Conservation (phyloP, 1,140 invertebrate species). For the Liolophura sinensis region DNA sequence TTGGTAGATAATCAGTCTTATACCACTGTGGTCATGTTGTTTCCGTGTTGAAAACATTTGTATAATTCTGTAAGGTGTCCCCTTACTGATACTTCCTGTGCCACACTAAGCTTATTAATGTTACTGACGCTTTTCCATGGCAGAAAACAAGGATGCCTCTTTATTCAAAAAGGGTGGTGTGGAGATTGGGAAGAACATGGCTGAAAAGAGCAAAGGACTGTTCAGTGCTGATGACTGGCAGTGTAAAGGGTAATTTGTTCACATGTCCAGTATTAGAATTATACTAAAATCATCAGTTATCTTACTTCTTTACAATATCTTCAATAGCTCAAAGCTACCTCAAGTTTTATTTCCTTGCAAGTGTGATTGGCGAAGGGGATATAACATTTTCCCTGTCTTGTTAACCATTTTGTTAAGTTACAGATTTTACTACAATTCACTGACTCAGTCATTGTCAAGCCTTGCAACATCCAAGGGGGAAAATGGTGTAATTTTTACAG, state of each 20-base stretch:
- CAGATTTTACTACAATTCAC: too few relatives aligned
- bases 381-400: too few relatives aligned
- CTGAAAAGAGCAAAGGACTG: constrained; percentile 97
- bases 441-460: too few relatives aligned
- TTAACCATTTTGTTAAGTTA: too few relatives aligned
- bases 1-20: too few relatives aligned
- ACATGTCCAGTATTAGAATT: background rate
- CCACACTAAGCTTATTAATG: background rate
- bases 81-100: background rate
- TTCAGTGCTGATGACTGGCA: constrained; percentile 99
- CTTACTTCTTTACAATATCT: too few relatives aligned
- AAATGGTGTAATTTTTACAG: background rate
- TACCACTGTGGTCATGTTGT: too few relatives aligned
- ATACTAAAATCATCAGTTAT: background rate
- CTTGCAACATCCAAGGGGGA: background rate
- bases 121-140: constrained; percentile 22
- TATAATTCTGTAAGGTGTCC: background rate
- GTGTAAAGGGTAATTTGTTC: constrained; percentile 78
- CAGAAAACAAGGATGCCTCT: constrained; percentile 67
- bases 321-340: too few relatives aligned
- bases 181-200: constrained; percentile 96
- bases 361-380: too few relatives aligned
- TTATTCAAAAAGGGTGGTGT: constrained; percentile 90
- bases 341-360: too few relatives aligned
- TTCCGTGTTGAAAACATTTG: background rate